Conservation (phyloP, 2,888 invertebrate genomes). For the Hemistola chrysoprasaria region DNA sequence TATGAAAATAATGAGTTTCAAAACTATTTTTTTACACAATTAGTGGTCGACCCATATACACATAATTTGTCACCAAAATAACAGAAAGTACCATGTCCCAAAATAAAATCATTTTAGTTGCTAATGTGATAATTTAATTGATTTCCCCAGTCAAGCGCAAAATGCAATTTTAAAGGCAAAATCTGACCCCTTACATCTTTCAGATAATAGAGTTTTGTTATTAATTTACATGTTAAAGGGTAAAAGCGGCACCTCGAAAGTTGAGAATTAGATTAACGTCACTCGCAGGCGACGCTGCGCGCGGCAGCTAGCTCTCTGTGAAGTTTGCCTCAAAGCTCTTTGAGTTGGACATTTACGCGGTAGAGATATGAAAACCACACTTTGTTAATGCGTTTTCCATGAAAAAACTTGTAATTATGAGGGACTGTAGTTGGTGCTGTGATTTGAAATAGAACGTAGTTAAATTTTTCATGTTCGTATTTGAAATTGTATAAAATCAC, state of each 20-base stretch:
- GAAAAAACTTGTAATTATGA: too few relatives aligned
- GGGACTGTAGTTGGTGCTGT: too few relatives aligned
- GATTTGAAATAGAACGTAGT: too few relatives aligned
- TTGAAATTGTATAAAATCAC: too few relatives aligned
- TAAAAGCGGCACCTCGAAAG: conserved; percentile 14
- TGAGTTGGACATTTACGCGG: not conserved
- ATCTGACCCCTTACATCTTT: conserved; percentile 11
- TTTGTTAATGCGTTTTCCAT: conserved; percentile 34
- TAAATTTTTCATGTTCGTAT: too few relatives aligned
- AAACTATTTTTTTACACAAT: too few relatives aligned
- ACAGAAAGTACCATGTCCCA: too few relatives aligned
- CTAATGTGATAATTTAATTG: not conserved
- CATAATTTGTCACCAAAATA: too few relatives aligned
- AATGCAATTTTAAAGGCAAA: conserved; percentile 1
- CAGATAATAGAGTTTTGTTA: conserved; percentile 18
- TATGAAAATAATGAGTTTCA: too few relatives aligned
- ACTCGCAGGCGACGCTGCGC: not conserved
- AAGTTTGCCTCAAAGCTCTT: not conserved
- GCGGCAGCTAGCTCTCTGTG: conserved; percentile 6
- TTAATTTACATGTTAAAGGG: conserved; percentile 20
- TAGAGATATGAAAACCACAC: too few relatives aligned
- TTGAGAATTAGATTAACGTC: conserved; percentile 14
- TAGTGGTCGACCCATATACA: too few relatives aligned
- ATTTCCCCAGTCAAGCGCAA: not conserved
- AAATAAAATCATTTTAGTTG: too few relatives aligned